Evolutionary conservation across 2,888 invertebrate genomes (phyloP).

Genomic region (Clusia tigrina): DNA sequence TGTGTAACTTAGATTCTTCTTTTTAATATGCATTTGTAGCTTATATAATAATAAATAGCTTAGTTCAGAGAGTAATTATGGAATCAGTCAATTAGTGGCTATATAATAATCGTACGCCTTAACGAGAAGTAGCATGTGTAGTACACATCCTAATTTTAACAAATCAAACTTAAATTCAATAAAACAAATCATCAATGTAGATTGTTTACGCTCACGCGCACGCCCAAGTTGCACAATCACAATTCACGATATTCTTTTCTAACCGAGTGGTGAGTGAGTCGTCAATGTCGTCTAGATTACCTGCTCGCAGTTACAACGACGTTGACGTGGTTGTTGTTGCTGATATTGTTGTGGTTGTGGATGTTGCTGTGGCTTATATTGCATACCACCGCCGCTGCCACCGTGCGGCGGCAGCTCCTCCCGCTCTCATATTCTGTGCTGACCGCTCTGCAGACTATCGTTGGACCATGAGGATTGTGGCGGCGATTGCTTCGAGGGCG

Average conservation of each 20-base stretch:
- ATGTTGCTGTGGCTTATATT: too few species aligned
- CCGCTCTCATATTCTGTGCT: conserved; percentile 52
- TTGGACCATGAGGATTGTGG: conserved; percentile 53
- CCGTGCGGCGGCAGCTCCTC: conserved; percentile 30
- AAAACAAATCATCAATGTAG: too few species aligned
- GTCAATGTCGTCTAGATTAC: conserved; percentile 13
- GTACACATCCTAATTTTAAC: too few species aligned
- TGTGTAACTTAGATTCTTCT: too few species aligned
- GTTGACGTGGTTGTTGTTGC: conserved; percentile 12
- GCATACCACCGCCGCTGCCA: conserved; percentile 27
- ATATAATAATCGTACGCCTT: too few species aligned
- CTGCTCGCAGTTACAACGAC: conserved; percentile 18
- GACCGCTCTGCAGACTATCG: conserved; percentile 51
- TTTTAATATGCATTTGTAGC: not conserved
- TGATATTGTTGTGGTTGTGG: conserved; percentile 11
- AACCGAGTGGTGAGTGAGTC: not conserved
- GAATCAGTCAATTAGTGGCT: conserved; percentile 13
- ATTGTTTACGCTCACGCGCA: not conserved
- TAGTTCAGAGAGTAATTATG: not conserved
- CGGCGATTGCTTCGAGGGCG: conserved; percentile 38
- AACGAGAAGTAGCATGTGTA: not conserved
- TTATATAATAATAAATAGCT: conserved; percentile 2
- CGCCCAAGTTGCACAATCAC: not conserved
- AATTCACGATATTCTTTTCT: not conserved
- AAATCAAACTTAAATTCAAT: too few species aligned